Percentiles rank a stretch among this genome's conserved stretches.
phyloP scores from a whole-genome alignment of 2,888 invertebrate species.

The Trissolcus brochymenae region DNA sequence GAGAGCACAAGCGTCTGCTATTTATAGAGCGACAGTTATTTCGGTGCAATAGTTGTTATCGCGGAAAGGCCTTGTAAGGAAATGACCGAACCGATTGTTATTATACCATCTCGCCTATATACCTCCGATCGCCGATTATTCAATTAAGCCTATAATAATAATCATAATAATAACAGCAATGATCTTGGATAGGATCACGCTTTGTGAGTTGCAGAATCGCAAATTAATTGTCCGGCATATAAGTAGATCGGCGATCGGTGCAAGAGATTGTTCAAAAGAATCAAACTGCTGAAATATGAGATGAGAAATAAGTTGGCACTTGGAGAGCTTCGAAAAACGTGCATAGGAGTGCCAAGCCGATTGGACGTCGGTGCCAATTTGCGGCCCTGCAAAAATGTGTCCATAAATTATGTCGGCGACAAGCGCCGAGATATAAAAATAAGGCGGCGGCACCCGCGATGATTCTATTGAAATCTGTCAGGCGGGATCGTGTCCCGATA shows the following conservation, averaged over 20 bases:
- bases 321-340: slow-evolving; percentile 68
- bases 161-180: slow-evolving; percentile 4
- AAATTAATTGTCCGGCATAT: no score
- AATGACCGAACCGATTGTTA: slow-evolving; percentile 13
- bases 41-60: slow-evolving; percentile 33
- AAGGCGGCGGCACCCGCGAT: slow-evolving; percentile 17
- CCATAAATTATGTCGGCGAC: slow-evolving; percentile 33
- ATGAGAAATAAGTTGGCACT: no score
- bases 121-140: slow-evolving; percentile 20
- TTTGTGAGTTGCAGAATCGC: no score
- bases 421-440: slow-evolving; percentile 8
- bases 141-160: slow-evolving; percentile 32
- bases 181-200: no score
- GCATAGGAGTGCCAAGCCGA: slow-evolving; percentile 43
- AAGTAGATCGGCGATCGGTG: no score
- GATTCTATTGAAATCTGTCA: slow-evolving; percentile 34
- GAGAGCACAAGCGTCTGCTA: slow-evolving; percentile 8
- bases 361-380: slow-evolving; percentile 37
- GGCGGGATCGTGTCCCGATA: slow-evolving; percentile 11
- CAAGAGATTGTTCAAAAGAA: neutral
- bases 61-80: slow-evolving; percentile 33
- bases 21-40: slow-evolving; percentile 41
- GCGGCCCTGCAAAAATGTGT: slow-evolving; percentile 25
- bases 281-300: neutral
- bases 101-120: slow-evolving; percentile 4